These are phyloP conservation scores for Drosophila yakuba DNA, from an alignment of 1,140 invertebrate genomes.

Conservation along the genomic window DNA sequence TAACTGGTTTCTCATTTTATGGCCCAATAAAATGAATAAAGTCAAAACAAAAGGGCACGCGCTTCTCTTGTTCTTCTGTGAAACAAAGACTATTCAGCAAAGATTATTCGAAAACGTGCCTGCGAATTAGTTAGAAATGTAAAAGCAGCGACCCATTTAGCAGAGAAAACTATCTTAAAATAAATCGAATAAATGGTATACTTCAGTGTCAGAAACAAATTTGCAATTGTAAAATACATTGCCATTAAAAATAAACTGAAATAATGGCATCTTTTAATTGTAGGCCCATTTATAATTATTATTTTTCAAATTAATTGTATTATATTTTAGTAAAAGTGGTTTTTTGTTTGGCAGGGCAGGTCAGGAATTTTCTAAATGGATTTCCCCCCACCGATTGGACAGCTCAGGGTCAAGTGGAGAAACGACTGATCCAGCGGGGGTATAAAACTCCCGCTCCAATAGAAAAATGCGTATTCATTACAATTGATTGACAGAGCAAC, in stretches of 20 bases:
- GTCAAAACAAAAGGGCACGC: constrained; percentile 34
- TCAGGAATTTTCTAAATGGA: constrained; percentile 68
- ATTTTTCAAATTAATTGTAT: too few relatives aligned
- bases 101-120: background rate
- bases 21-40: constrained; percentile 22
- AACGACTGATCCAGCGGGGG: constrained; percentile 44
- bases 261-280: too few relatives aligned
- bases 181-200: too few relatives aligned
- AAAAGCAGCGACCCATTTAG: background rate
- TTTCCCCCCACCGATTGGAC: constrained; percentile 31
- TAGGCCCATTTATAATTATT: too few relatives aligned
- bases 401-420: constrained; percentile 69
- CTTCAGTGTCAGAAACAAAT: too few relatives aligned
- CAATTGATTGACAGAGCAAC: constrained; percentile 75
- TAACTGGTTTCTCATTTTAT: constrained; percentile 49
- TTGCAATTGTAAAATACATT: too few relatives aligned
- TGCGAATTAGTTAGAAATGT: background rate
- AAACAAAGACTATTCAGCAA: background rate
- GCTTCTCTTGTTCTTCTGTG: constrained; percentile 21
- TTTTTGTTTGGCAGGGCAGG: constrained; percentile 44
- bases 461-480: constrained; percentile 77
- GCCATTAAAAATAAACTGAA: too few relatives aligned
- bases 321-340: constrained; percentile 2
- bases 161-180: background rate
- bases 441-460: constrained; percentile 2